Base-by-base conservation (phyloP, 2,888 invertebrate genomes). In the Thera britannica region DNA sequence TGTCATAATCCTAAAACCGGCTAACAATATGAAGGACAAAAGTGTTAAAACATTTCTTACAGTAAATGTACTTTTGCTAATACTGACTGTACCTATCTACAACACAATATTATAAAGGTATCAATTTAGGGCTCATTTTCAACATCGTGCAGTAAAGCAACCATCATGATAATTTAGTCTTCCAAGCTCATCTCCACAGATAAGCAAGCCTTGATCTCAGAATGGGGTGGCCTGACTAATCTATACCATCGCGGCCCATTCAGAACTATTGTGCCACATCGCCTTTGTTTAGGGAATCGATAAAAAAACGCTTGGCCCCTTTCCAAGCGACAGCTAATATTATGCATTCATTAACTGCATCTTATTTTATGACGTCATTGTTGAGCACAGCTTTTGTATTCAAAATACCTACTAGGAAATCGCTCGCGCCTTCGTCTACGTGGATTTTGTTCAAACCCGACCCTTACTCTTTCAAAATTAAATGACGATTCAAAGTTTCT, bases 201-300 rank as follows among this genome's bases (percentile, higher is more conserved):
- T 68, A 68, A 68, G 71, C 67, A 62, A 35, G 65, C 54, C 68
- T 56, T 36, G 51, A 61, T 65, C 60, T 58, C 41, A 68, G 60
- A 68, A 57, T 61, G 79, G 81, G 82, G 81, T 79, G 84, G 77
- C 90, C 86, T 91, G 92, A 87, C 90, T 92, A 92, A 93, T 93
- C 93, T 93, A n/a, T n/a, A 89, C 85, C 80, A 93, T 93, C 93
- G 86, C 85, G 84, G 84, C 88, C 87, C 87, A 86, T 89, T 90
- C 90, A 89, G 80, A 85, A 91, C 90, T 92, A 90, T 91, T 90
- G 87, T 89, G 88, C 86, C 86, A 85, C 88, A 86, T 84, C 83
- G 84, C 77, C 88, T 80, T 92, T 92, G 90, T 92, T 89, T 90
- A 88, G 83, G 78, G 78, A 88, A 90, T 91, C 90, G 90, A 92